A percentile compares a stretch with the other conserved stretches of the same genome.
Conservation (phyloP, 2,797 vertebrate genomes). For the Sebastes iracundus region DNA sequence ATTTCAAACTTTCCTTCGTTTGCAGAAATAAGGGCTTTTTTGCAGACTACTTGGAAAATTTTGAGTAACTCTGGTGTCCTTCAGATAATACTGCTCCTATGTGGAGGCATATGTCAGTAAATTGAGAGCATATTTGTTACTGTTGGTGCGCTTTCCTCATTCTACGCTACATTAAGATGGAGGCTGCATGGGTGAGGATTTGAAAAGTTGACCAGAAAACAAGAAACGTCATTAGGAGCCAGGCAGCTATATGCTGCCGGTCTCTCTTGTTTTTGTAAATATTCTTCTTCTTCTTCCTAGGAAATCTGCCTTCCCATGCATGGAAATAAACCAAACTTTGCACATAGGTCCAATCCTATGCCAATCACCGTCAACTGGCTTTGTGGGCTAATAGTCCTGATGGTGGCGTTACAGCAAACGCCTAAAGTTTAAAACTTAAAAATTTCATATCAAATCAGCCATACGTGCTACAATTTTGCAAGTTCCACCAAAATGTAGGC, state of each 20-base stretch:
- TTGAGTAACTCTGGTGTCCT: background rate
- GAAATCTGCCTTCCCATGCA: rapidly evolving
- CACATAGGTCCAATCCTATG: too few species aligned
- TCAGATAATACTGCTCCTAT: background rate
- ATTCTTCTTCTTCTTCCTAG: rapidly evolving
- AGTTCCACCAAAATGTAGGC: too few species aligned
- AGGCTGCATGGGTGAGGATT: background rate
- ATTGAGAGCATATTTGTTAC: background rate
- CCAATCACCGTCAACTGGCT: too few species aligned
- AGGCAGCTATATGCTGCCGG: too few species aligned
- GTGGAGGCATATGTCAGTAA: background rate
- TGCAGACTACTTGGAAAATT: background rate
- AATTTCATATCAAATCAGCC: rapidly evolving
- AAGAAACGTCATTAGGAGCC: background rate
- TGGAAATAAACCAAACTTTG: too few species aligned
- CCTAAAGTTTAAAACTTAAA: too few species aligned
- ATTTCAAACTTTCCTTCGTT: background rate
- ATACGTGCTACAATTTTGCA: too few species aligned
- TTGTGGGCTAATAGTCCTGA: too few species aligned
- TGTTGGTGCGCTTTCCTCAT: background rate
- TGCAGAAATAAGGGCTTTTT: background rate
- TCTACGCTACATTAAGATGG: background rate
- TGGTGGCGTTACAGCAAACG: too few species aligned
- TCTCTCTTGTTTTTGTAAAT: too few species aligned
- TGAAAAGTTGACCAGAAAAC: background rate